These are phyloP conservation scores for Carcharodon carcharias DNA, from an alignment of 2,797 vertebrate genomes.

Conservation along the genomic window DNA sequence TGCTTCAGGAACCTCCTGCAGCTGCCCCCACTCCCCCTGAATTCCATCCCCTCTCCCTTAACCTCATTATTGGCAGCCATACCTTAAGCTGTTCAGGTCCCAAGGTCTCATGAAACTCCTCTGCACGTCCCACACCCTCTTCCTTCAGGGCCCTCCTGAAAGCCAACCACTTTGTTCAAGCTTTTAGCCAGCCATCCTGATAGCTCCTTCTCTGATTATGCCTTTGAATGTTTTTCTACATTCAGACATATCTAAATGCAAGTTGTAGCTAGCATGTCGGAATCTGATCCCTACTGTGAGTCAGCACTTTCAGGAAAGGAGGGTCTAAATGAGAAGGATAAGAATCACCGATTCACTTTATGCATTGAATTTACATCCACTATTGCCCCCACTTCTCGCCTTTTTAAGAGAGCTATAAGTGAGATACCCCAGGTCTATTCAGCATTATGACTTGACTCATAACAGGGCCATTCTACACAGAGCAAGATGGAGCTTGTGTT, in stretches of 20 bases:
- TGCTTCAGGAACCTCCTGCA: background rate
- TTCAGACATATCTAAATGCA: background rate
- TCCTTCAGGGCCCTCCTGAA: background rate
- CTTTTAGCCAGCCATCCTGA: background rate
- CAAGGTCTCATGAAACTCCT: background rate
- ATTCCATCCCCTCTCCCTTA: background rate
- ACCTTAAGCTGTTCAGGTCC: background rate
- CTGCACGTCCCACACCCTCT: background rate
- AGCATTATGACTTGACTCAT: background rate
- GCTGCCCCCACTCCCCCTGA: background rate
- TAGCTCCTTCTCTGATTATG: background rate
- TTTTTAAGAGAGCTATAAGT: background rate
- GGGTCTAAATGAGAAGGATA: background rate
- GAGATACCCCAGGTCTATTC: no score
- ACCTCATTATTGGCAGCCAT: background rate
- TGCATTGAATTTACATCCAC: background rate
- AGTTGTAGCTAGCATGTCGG: background rate
- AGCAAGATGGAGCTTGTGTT: background rate
- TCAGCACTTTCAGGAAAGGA: background rate
- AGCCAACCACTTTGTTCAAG: background rate
- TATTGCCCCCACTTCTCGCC: background rate
- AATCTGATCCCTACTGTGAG: background rate
- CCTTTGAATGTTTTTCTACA: background rate
- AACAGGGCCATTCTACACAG: background rate
- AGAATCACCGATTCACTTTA: background rate